Evolutionary conservation across 2,113 vertebrate genomes (phyloP), one percentile per base, ranked within the genome.

Genomic region (Ornithorhynchus anatinus): DNA sequence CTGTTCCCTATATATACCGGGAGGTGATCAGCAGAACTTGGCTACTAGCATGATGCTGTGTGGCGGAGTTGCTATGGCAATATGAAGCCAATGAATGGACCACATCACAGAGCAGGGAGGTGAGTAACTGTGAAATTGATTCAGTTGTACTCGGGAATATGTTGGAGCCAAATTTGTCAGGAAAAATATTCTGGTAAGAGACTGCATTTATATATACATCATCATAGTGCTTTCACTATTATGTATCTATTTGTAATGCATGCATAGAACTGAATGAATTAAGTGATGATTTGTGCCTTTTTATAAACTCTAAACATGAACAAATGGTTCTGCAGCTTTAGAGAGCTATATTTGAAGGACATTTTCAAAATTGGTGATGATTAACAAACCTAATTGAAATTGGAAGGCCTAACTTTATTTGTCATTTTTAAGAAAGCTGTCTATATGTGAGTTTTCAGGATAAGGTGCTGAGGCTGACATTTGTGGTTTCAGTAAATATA

Each of bases 111-210:
- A 89, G 89, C 86, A 87, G 87, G 91, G 95, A 96, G 93, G 95
- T 94, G 94, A 93, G 91, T 85, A 92, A 95, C 95, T 97, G 96
- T 97, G 96, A 98, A 96, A 97, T 95, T 95, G 95, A 95, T 97
- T 97, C 93, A 86, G 88, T 91, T 89, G 92, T 92, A 87, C 87
- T 72, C 88, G 88, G 91, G 89, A 88, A 90, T 91, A 90, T 54
- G 65, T 80, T 80, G 86, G 78, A 90, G 89, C 82, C 89, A 89
- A 92, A 91, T 90, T 92, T 93, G 83, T 87, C 87, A 89, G 83
- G 91, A 81, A 79, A 84, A 58, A 76, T 88, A 89, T 89, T 79
- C 90, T 83, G 94, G 94, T 94, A 94, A 92, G 95, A 77, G 83
- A 90, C 75, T 27, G 23, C 60, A 35, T 84, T 87, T 87, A 33